Base-by-base conservation (phyloP, 2,797 vertebrate species). In the Parotocinclus haroldoi region DNA sequence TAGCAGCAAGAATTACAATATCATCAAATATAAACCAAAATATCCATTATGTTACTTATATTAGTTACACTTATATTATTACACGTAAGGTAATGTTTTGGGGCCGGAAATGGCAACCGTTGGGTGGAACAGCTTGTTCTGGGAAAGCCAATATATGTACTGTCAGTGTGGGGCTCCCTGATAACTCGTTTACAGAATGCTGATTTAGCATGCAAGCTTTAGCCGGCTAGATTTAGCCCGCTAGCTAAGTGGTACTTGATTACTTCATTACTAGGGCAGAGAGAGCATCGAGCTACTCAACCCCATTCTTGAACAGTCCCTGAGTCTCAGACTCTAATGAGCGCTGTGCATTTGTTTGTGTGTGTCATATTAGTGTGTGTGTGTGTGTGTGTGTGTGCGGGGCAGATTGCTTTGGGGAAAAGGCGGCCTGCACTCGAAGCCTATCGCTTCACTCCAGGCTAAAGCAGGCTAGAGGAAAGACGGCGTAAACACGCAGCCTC, bases 391-490 rank as follows among this genome's bases (percentile, higher is more conserved):
- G 57, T 57, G 59, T 57, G 58, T 71, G 63, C 48, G 49, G 46
- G 59, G 45, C 27, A 58, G 64, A 69, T 72, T 77, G 58, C 69
- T 62, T 64, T 36, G 49, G 55, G 69, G 61, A 76, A 60, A 63
- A 19, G 54, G 50, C 58, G 58, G 66, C 38, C 19, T 39, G 60
- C 59, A 48, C 66, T 63, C 72, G 63, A 69, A 74, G 12, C 73
- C 69, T 85, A 87, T 89, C 85, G 82, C 54, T 69, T 54, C 73
- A 73, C 81, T 19, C 66, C 85, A 88, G 86, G 78, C 80, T 63
- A 66, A 77, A 69, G 60, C 16, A 72, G 76, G 79, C 83, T 77
- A 14, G 75, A 27, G 18, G 16, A 61, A 87, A 87, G 86, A 18
- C 58, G 79, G 78, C 84, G 85, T 84, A 84, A 85, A 86, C 75